A percentile compares a stretch with the other conserved stretches of the same genome.
phyloP scores from a whole-genome alignment of 2,113 vertebrate genomes.

The Trogon surrucura region DNA sequence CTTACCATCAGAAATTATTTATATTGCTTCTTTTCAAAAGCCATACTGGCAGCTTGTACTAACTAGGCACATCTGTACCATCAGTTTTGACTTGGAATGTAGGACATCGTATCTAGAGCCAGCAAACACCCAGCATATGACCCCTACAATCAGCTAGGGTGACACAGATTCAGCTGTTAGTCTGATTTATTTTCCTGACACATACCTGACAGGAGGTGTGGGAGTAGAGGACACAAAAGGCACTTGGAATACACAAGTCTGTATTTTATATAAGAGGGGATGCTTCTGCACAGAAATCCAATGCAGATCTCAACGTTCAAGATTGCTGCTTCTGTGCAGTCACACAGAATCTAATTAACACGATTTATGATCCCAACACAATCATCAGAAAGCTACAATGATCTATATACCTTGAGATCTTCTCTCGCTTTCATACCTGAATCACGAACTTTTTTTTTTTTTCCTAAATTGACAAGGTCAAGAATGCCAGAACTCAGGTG shows the following conservation, averaged over 20 bases:
- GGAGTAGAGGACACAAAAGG: constrained; percentile 8
- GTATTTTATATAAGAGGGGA: neutral
- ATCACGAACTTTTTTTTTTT: neutral
- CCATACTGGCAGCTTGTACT: neutral
- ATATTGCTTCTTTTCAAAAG: neutral
- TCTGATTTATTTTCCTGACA: constrained; percentile 20
- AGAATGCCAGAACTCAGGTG: neutral
- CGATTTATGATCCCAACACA: neutral
- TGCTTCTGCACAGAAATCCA: neutral
- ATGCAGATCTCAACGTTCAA: neutral
- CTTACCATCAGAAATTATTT: neutral
- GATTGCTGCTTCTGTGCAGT: neutral
- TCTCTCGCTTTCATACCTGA: neutral
- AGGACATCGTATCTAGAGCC: neutral
- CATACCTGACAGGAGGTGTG: neutral
- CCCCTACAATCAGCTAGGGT: neutral
- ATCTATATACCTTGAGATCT: rapidly evolving
- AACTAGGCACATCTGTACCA: neutral
- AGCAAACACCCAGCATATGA: neutral
- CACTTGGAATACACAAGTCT: neutral
- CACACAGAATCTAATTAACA: neutral
- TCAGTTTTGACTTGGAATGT: neutral
- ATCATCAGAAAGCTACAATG: neutral
- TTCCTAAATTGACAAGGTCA: neutral
- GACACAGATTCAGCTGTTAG: constrained; percentile 29